phyloP scores from a whole-genome alignment of 2,888 invertebrate species.

The Cryptus viduatorius region DNA sequence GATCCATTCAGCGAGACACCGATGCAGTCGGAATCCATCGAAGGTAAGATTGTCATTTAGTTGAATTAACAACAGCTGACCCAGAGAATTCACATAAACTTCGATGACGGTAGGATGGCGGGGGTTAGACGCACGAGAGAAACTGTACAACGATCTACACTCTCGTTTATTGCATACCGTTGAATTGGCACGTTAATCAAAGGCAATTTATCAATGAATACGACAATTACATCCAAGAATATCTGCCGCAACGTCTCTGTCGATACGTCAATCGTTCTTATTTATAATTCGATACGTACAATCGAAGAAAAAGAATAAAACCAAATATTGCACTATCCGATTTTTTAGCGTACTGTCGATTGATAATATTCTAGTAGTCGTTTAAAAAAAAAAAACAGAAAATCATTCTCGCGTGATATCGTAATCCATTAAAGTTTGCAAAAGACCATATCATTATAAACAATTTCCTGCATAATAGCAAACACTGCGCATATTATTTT shows the following conservation, averaged over 20 bases:
- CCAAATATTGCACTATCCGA: background rate
- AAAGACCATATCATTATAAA: background rate
- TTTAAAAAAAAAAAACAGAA: background rate
- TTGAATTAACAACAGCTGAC: slow-evolving; percentile 56
- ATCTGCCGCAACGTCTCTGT: background rate
- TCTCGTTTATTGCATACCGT: slow-evolving; percentile 4
- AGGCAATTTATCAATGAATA: slow-evolving; percentile 52
- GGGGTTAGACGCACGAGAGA: slow-evolving; percentile 3
- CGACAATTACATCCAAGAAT: slow-evolving; percentile 4
- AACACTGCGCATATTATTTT: background rate
- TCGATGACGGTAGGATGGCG: background rate
- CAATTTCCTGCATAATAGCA: background rate
- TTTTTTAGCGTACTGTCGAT: background rate
- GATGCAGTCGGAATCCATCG: slow-evolving; percentile 75
- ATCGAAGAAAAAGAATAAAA: background rate
- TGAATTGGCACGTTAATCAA: slow-evolving; percentile 21
- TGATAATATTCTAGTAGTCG: background rate
- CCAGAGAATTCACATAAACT: background rate
- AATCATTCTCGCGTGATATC: background rate
- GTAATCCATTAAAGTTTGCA: background rate
- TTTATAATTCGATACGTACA: background rate
- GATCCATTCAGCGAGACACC: slow-evolving; percentile 82
- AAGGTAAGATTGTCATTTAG: slow-evolving; percentile 74
- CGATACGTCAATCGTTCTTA: slow-evolving; percentile 14
- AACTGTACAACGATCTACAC: background rate